Evolutionary conservation across 2,888 invertebrate genomes (phyloP).

Genomic region (Limulus polyphemus): DNA sequence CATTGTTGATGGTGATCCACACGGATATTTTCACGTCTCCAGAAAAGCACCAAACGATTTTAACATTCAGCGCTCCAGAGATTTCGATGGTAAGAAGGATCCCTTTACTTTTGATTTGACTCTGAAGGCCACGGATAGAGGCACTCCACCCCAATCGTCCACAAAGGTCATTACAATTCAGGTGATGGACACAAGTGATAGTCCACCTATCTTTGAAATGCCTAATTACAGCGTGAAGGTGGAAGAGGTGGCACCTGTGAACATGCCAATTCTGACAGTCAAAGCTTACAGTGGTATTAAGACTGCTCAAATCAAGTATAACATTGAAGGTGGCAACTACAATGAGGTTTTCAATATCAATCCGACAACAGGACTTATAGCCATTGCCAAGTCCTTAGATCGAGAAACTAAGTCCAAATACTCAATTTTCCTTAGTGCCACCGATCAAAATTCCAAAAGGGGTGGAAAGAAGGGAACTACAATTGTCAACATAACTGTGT

Average conservation of each 20-base stretch:
- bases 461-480: constrained; percentile 72
- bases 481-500: constrained; percentile 64
- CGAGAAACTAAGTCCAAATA: constrained; percentile 72
- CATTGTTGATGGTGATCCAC: constrained; percentile 78
- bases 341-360: constrained; percentile 76
- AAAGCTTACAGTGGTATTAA: constrained; percentile 42
- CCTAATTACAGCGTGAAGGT: constrained; percentile 76
- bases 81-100: constrained; percentile 40
- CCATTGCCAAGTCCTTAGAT: constrained; percentile 66
- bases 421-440: constrained; percentile 74
- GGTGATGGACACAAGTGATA: constrained; percentile 67
- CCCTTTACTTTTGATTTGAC: constrained; percentile 44
- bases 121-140: constrained; percentile 68
- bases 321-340: constrained; percentile 70
- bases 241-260: constrained; percentile 74
- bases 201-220: constrained; percentile 72
- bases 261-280: constrained; percentile 54
- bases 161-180: constrained; percentile 69
- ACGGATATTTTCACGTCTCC: constrained; percentile 69
- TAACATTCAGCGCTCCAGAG: constrained; percentile 64
- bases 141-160: constrained; percentile 60
- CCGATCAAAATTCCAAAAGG: constrained; percentile 72
- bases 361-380: constrained; percentile 74
- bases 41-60: constrained; percentile 41
- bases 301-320: constrained; percentile 55